These are phyloP conservation scores for Brachypodius melanocephalos DNA, from an alignment of 2,113 vertebrate genomes.

Conservation along the genomic window DNA sequence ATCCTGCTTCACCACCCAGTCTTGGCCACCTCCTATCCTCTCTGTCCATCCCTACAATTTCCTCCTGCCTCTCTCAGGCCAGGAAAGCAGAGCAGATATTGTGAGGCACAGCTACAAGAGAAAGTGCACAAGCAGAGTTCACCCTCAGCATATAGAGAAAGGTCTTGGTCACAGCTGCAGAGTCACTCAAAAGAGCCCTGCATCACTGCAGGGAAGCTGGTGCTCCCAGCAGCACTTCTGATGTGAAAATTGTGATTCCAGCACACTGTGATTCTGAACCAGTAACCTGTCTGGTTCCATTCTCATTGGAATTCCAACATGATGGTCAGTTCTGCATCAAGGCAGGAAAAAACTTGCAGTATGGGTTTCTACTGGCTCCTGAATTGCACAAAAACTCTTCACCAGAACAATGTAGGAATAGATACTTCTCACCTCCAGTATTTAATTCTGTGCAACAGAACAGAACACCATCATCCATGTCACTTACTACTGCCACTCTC, in stretches of 20 bases:
- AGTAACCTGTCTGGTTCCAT: not conserved
- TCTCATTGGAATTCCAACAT: not conserved
- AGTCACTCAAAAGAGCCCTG: not conserved
- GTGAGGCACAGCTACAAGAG: not conserved
- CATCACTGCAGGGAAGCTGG: not conserved
- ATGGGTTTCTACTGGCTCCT: not conserved
- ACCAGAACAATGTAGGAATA: not conserved
- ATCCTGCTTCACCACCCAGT: not conserved
- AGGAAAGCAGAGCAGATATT: not conserved
- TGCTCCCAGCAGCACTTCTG: not conserved
- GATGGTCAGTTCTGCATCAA: not conserved
- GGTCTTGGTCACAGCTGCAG: not conserved
- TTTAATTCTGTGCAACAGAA: not conserved
- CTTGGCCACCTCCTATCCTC: not conserved
- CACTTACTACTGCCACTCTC: not conserved
- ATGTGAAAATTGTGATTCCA: not conserved
- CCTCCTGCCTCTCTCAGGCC: not conserved
- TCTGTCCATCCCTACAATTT: not conserved
- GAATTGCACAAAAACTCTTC: not conserved
- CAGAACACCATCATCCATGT: not conserved
- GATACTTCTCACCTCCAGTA: not conserved
- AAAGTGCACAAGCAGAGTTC: fast-evolving
- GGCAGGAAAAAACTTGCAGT: not conserved
- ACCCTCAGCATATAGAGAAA: not conserved
- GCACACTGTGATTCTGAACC: not conserved